Base-by-base conservation (phyloP, 2,797 vertebrate genomes). In the Pantherophis vulpinus region DNA sequence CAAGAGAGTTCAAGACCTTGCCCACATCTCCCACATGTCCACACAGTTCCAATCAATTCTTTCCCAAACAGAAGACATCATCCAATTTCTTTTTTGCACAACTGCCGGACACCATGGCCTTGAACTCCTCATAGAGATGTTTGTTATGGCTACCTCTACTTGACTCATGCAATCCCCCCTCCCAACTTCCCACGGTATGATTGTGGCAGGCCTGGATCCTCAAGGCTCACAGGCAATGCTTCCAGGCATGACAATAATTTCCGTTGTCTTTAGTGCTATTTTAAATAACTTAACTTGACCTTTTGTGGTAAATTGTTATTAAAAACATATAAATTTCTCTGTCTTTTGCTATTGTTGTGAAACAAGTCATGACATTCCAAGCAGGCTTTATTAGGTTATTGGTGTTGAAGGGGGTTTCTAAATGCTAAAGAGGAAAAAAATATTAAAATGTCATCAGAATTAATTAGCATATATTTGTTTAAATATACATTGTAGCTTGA, bases 381-480 rank as follows among this genome's bases (percentile, higher is more conserved):
- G 58, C 60, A 83, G 87, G 70, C 93, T 93, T 92, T 94, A 86
- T 90, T 90, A 0, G 88, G 94, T 94, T 93, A 59, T 95, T 93
- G 93, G 95, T 93, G 14, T 87, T 2, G 0, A 90, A 93, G 56
- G 91, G 93, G 87, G 58, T 13, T 79, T 95, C 87, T 86, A 95
- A 96, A 96, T 95, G 14, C 27, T 74, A 66, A 16, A 20, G 93
- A 61, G 12, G 32, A 74, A 91, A 18, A 32, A 94, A 32, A 94
- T 56, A 23, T 95, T 90, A 94, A 94, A 95, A 94, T 95, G 79
- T 92, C 32, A 93, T 95, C 90, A 96, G 92, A 96, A 96, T 96
- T 93, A 96, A 96, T 97, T 97, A 96, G 70, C 91, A 93, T 96
- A 89, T 87, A 96, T 93, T 95, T 94, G 37, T 14, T 47, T 93